phyloP scores from a whole-genome alignment of 1,140 invertebrate species.

The Drosophila rhopaloa region DNA sequence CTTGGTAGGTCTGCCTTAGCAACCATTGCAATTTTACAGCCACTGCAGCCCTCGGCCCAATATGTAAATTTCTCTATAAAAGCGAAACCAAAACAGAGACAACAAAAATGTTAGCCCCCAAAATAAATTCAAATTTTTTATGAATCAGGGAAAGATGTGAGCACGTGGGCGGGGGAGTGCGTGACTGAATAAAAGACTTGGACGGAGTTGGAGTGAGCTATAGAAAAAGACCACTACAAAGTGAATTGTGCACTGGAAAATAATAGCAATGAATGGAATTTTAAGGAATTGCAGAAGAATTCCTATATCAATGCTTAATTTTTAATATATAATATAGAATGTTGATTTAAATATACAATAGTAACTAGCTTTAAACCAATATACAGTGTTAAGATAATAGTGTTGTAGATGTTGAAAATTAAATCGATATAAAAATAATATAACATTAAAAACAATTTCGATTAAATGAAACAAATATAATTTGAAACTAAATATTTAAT shows the following conservation, averaged over 20 bases:
- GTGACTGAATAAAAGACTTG: constrained; percentile 53
- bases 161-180: constrained; percentile 18
- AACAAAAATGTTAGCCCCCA: constrained; percentile 48
- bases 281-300: too few species aligned
- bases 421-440: too few species aligned
- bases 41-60: constrained; percentile 35
- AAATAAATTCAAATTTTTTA: constrained; percentile 78
- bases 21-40: constrained; percentile 25
- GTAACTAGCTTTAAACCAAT: too few species aligned
- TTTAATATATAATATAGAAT: too few species aligned
- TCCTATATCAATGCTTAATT: too few species aligned
- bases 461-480: too few species aligned
- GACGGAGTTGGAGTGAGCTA: constrained; percentile 16
- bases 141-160: constrained; percentile 64
- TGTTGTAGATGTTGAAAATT: too few species aligned
- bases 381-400: too few species aligned
- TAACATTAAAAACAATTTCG: too few species aligned
- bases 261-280: too few species aligned
- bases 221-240: constrained; percentile 18
- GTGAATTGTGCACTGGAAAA: constrained; percentile 6
- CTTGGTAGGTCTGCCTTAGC: constrained; percentile 4
- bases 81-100: constrained; percentile 36
- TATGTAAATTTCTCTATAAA: constrained; percentile 64
- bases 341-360: too few species aligned
- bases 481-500: too few species aligned